phyloP scores from a whole-genome alignment of 2,797 vertebrate genomes.

The Synaphobranchus kaupii region DNA sequence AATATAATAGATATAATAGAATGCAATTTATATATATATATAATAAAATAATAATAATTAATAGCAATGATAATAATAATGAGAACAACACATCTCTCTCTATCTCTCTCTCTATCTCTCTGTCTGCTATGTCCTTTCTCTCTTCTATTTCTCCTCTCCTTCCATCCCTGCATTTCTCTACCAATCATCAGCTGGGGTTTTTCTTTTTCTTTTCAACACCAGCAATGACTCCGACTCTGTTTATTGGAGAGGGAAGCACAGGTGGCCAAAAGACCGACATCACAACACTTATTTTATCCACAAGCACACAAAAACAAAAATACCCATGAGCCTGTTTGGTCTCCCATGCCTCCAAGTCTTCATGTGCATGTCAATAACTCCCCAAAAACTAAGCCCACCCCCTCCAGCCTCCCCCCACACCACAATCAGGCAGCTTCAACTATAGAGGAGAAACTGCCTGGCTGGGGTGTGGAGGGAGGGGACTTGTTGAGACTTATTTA shows the following conservation, averaged over 20 bases:
- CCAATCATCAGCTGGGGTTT: neutral
- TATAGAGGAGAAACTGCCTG: constrained; percentile 54
- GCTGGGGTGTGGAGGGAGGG: no score
- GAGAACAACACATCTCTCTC: no score
- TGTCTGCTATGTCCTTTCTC: neutral
- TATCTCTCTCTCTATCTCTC: no score
- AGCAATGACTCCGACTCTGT: constrained; percentile 53
- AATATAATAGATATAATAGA: no score
- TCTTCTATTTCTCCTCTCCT: neutral
- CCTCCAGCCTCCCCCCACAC: constrained; percentile 35
- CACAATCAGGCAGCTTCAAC: constrained; percentile 33
- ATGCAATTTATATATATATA: no score
- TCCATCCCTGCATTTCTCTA: neutral
- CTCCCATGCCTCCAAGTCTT: constrained; percentile 50
- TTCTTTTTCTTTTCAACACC: constrained; percentile 56
- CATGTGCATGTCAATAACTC: constrained; percentile 66
- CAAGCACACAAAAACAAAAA: neutral
- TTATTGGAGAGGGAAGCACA: constrained; percentile 71
- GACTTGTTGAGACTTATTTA: constrained; percentile 38
- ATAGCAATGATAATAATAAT: no score
- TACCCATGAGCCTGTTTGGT: constrained; percentile 51
- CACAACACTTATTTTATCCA: constrained; percentile 61
- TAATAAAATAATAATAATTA: no score
- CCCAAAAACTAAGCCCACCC: neutral
- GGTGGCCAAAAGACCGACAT: constrained; percentile 69